Conservation (phyloP, 2,797 vertebrate genomes). For the Taenioides sp. region DNA sequence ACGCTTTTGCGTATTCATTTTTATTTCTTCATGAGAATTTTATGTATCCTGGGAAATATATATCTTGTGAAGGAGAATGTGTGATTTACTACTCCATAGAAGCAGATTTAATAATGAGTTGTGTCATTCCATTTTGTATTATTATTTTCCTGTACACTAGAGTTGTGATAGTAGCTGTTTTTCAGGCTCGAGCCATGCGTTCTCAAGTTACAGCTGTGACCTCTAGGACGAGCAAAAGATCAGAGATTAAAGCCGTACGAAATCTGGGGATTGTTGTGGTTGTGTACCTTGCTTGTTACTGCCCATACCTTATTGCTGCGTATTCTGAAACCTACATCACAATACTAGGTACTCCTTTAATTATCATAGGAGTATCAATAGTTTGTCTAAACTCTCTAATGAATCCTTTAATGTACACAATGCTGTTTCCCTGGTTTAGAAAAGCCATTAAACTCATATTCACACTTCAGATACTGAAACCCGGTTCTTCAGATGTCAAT, state of each 20-base stretch:
- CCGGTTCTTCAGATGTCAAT: neutral
- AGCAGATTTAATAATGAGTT: too few relatives aligned
- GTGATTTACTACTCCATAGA: too few relatives aligned
- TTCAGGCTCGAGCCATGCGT: slow-evolving; percentile 9
- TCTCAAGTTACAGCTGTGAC: neutral
- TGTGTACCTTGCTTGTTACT: neutral
- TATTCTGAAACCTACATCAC: neutral
- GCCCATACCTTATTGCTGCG: neutral
- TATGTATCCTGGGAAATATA: too few relatives aligned
- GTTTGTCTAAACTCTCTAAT: neutral
- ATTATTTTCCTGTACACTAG: neutral
- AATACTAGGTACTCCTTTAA: neutral
- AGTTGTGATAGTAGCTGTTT: neutral
- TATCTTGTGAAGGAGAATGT: too few relatives aligned
- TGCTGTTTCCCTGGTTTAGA: slow-evolving; percentile 8
- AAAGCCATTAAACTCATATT: slow-evolving; percentile 5
- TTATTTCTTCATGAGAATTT: too few relatives aligned
- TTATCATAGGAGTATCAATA: neutral
- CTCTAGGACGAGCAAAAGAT: neutral
- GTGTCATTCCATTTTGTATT: neutral
- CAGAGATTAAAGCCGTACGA: neutral
- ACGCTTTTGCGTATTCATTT: too few relatives aligned
- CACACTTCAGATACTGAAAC: neutral
- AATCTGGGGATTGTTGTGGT: neutral
- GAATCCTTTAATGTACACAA: neutral